Conservation (phyloP, 2,113 vertebrate genomes). For the Scartelaos histophorus region DNA sequence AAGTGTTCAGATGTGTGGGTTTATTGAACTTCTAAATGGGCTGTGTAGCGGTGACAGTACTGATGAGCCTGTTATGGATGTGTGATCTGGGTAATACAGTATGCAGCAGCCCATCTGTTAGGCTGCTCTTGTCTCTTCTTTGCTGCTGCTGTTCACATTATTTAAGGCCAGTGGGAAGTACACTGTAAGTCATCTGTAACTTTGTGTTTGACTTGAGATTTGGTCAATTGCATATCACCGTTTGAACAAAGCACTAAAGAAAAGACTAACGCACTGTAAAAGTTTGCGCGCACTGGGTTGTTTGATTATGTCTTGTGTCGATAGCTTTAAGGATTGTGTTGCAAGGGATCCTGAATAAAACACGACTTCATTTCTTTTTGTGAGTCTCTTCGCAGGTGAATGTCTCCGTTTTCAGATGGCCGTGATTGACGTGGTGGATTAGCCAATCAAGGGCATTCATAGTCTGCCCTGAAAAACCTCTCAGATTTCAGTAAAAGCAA, state of each 20-base stretch:
- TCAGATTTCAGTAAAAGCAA: too few species aligned
- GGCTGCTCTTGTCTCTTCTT: not conserved
- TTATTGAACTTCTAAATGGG: slow-evolving; percentile 12
- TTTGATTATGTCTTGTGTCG: not conserved
- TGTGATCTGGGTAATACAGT: not conserved
- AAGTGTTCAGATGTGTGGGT: slow-evolving; percentile 19
- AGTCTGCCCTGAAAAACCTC: too few species aligned
- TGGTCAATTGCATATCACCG: not conserved
- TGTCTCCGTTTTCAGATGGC: too few species aligned
- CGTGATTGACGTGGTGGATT: too few species aligned
- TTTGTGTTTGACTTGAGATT: not conserved
- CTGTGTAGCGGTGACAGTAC: not conserved
- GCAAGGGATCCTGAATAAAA: too few species aligned
- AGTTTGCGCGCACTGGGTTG: not conserved
- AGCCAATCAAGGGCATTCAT: too few species aligned
- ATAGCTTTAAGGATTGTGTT: too few species aligned
- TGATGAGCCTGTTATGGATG: slow-evolving; percentile 7
- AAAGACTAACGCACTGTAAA: not conserved
- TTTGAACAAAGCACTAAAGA: not conserved
- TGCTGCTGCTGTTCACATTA: not conserved
- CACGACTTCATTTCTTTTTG: too few species aligned
- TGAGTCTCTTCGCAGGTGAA: too few species aligned
- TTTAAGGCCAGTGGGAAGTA: not conserved
- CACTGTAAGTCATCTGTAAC: not conserved
- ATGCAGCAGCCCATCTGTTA: slow-evolving; percentile 2